phyloP scores from a whole-genome alignment of 2,797 vertebrate genomes.

The Chaetophractus vellerosus region DNA sequence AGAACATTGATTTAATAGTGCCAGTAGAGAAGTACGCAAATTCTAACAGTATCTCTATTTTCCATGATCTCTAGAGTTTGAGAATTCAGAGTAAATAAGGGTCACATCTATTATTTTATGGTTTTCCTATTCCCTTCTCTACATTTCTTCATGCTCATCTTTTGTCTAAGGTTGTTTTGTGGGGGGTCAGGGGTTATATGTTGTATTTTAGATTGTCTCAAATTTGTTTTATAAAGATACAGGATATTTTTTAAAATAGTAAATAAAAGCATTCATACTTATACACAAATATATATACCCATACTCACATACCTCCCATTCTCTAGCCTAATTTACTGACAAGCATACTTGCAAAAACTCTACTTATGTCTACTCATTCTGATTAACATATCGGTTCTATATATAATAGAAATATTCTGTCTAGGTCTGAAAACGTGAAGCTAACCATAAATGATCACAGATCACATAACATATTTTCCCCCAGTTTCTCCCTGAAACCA shows the following conservation, averaged over 20 bases:
- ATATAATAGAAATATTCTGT: neutral
- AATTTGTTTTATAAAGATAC: conserved; percentile 20
- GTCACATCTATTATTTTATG: neutral
- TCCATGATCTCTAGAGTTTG: neutral
- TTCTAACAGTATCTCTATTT: neutral
- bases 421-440: neutral
- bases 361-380: neutral
- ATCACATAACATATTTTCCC: neutral
- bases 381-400: neutral
- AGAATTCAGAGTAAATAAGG: neutral
- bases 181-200: neutral
- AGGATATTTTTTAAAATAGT: neutral
- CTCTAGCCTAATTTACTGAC: neutral
- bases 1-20: neutral
- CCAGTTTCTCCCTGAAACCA: neutral
- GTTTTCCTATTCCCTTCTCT: neutral
- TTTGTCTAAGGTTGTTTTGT: neutral
- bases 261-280: neutral
- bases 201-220: conserved; percentile 21
- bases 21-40: conserved; percentile 7
- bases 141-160: conserved; percentile 14
- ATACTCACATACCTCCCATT: neutral
- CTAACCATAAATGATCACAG: conserved; percentile 31
- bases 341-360: neutral
- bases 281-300: neutral